Conservation (phyloP, 2,888 invertebrate genomes). For the Norana najaformis region DNA sequence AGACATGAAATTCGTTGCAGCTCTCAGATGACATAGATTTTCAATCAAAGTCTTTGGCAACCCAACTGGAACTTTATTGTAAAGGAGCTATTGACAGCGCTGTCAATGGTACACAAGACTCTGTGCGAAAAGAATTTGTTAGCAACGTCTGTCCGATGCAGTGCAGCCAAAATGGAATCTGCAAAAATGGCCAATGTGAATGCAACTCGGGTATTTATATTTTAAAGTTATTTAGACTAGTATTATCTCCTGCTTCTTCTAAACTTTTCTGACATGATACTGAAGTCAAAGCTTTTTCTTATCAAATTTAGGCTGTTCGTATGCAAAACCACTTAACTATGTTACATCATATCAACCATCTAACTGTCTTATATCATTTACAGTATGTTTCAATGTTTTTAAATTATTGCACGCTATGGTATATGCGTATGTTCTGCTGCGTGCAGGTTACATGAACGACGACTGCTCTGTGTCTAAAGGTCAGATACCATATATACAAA, state of each 20-base stretch:
- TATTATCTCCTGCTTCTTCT: neutral
- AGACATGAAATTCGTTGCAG: neutral
- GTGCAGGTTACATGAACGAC: neutral
- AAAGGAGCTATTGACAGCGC: neutral
- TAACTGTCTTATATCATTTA: neutral
- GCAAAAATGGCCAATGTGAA: neutral
- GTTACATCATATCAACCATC: neutral
- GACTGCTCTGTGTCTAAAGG: neutral
- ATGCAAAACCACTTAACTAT: neutral
- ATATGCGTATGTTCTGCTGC: neutral
- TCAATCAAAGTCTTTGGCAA: neutral
- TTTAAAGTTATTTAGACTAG: neutral
- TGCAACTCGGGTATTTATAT: neutral
- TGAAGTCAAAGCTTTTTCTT: neutral
- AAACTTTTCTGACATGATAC: neutral
- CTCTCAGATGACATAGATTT: neutral
- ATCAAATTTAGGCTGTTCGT: neutral
- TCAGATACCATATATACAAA: neutral
- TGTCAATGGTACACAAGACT: neutral
- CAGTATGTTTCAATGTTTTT: neutral
- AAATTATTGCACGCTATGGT: neutral
- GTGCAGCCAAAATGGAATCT: neutral
- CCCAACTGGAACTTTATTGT: neutral
- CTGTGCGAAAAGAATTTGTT: neutral
- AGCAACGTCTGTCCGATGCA: neutral